phyloP scores from a whole-genome alignment of 2,797 vertebrate genomes.

The Manis crassicaudata region DNA sequence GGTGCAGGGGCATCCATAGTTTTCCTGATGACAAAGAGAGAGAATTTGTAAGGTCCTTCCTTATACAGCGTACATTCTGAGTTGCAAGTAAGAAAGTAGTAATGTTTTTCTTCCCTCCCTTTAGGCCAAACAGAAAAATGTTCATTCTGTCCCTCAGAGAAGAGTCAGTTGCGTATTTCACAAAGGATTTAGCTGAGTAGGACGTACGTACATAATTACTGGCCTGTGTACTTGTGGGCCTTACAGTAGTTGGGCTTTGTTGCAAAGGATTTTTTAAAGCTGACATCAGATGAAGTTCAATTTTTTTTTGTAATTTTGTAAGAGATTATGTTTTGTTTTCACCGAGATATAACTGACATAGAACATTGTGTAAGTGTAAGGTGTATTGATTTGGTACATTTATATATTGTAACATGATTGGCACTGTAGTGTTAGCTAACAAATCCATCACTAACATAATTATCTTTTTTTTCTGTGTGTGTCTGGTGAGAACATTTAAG shows the following conservation, averaged over 20 bases:
- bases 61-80: background rate
- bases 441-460: background rate
- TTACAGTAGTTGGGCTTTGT: background rate
- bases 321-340: background rate
- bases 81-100: background rate
- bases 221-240: background rate
- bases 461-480: background rate
- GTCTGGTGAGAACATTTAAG: background rate
- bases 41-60: background rate
- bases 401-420: background rate
- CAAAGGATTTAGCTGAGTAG: background rate
- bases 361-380: background rate
- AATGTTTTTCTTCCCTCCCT: background rate
- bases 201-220: background rate
- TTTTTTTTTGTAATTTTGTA: background rate
- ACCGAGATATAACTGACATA: background rate
- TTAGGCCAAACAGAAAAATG: background rate
- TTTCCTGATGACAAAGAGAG: background rate
- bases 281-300: background rate
- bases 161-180: background rate
- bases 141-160: background rate
- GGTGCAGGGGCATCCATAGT: too few relatives aligned
- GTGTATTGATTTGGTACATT: background rate
- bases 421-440: background rate
- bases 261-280: background rate